Conservation (phyloP, 2,888 invertebrate species). For the Drosophila acutilabella region DNA sequence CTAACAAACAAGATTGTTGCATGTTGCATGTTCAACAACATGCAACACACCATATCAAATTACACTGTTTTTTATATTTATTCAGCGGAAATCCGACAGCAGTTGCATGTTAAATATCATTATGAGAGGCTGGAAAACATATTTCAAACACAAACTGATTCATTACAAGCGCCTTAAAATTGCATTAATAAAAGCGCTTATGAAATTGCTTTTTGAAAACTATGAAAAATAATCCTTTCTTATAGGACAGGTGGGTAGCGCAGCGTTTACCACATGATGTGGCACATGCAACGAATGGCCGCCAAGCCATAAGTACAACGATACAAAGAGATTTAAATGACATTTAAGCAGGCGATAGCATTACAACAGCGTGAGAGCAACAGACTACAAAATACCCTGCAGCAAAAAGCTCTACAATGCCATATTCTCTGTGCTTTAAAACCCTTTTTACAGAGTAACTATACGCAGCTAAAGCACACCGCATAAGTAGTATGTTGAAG, state of each 20-base stretch:
- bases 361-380: not conserved
- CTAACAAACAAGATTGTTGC: conserved; percentile 7
- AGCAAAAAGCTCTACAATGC: not conserved
- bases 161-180: not conserved
- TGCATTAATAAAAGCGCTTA: not conserved
- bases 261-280: conserved; percentile 5
- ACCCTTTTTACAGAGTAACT: not conserved
- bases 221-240: conserved; percentile 1
- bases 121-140: conserved; percentile 4
- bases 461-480: not conserved
- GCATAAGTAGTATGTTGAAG: not conserved
- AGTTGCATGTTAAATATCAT: conserved; percentile 9
- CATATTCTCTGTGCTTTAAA: not conserved
- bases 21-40: not conserved
- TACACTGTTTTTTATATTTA: not conserved
- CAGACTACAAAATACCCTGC: not conserved
- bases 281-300: conserved; percentile 9
- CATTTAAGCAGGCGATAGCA: conserved; percentile 1
- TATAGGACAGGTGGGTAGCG: not conserved
- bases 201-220: not conserved
- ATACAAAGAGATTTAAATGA: conserved; percentile 9
- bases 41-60: not conserved
- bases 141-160: not conserved
- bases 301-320: not conserved
- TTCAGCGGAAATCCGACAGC: not conserved